phyloP scores from a whole-genome alignment of 1,140 invertebrate species.

The Drosophila sproati region DNA sequence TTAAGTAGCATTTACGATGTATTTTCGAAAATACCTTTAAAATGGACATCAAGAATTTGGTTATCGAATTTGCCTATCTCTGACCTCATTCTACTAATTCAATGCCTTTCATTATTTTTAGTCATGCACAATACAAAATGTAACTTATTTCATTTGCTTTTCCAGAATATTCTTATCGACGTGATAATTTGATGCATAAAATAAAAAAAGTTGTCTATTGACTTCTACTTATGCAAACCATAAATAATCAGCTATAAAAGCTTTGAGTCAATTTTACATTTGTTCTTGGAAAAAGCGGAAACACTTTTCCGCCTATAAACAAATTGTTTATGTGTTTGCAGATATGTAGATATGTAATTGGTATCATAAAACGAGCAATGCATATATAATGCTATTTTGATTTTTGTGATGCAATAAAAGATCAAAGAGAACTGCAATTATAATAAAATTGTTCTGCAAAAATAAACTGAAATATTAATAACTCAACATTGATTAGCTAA shows the following conservation, averaged over 20 bases:
- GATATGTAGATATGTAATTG: not conserved
- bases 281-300: not conserved
- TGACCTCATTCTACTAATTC: not conserved
- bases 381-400: not conserved
- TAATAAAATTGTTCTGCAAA: not conserved
- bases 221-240: too few species aligned
- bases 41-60: not conserved
- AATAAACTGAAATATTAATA: not conserved
- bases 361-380: not conserved
- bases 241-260: not conserved
- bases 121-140: not conserved
- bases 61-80: not conserved
- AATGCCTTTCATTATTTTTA: not conserved
- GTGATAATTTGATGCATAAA: too few species aligned
- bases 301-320: not conserved
- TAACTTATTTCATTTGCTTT: not conserved
- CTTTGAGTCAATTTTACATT: not conserved
- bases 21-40: not conserved
- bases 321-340: not conserved
- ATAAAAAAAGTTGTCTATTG: too few species aligned
- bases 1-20: not conserved
- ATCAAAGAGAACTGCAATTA: not conserved
- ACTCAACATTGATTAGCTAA: not conserved
- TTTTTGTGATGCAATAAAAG: not conserved
- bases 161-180: not conserved